Base-by-base conservation (phyloP, 2,113 vertebrate genomes). In the Genyomyrus donnyi region DNA sequence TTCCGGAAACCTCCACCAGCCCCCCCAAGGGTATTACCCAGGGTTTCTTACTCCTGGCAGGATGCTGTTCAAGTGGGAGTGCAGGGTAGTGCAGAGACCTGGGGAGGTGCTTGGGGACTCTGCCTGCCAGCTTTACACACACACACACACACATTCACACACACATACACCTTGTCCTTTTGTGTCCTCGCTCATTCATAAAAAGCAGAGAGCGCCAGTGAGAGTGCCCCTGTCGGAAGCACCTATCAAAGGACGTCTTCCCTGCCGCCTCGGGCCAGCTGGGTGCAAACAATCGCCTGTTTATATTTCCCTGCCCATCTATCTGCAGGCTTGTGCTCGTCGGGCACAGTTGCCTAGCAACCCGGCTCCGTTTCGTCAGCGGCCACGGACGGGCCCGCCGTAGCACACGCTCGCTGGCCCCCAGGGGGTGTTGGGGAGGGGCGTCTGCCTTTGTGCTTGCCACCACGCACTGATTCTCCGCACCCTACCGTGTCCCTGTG, bases 341-440 rank as follows among this genome's bases (percentile, higher is more conserved):
- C 42, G 45, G 45, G 90, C 56, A 31, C 50, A 45, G 94, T 95
- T 94, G 92, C 95, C 56, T 95, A 94, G 95, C 93, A 95, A 96
- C 95, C 95, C 93, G 92, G 91, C 93, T 93, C 88, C 86, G 91
- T 91, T 88, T 13, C 10, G 87, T 74, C 74, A 53, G 88, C 42
- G 83, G 84, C 89, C 74, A 89, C 66, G 91, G 86, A 91, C 48
- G 62, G 24, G n/a, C 88, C 87, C 56, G 83, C 90, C 77, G 48
- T 45, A 58, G 74, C 89, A 35, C 39, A 17, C 80, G 24, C 84
- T 2, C 24, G 10, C 21, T 62, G 19, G 24, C 27, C 24, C 48
- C 84, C 27, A 1, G 10, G 24, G 35, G 62, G 45, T 10, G 46
- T 48, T 15, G 8, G 84, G 84, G 45, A 9, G 48, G 31, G 80